phyloP scores from a whole-genome alignment of 1,140 invertebrate genomes.

The Meloidogyne floridensis region DNA sequence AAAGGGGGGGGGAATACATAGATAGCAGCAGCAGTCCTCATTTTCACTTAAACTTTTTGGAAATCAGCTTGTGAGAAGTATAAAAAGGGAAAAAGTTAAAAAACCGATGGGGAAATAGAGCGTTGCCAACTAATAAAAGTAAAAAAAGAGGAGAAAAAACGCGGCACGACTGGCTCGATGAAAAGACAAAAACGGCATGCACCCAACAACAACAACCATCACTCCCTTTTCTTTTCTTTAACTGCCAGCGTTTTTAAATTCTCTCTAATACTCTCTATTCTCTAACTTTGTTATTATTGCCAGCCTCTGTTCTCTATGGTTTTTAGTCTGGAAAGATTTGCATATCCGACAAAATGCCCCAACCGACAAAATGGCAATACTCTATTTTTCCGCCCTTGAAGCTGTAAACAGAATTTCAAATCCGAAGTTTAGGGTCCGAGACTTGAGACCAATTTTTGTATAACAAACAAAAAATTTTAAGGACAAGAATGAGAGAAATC shows the following conservation, averaged over 20 bases:
- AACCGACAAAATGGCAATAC: too few relatives aligned
- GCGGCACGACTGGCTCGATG: not conserved
- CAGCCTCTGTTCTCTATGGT: not conserved
- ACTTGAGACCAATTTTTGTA: too few relatives aligned
- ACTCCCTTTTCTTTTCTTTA: not conserved
- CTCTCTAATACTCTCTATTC: not conserved
- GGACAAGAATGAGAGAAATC: too few relatives aligned
- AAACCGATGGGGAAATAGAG: not conserved
- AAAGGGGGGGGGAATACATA: too few relatives aligned
- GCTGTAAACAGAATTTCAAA: too few relatives aligned
- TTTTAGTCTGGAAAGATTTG: not conserved
- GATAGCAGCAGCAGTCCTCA: not conserved
- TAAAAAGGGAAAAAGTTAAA: not conserved
- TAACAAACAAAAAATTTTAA: too few relatives aligned
- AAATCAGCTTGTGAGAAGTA: conserved; percentile 1
- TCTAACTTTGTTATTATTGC: not conserved
- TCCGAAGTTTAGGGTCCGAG: too few relatives aligned
- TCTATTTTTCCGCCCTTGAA: too few relatives aligned
- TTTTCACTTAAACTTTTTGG: not conserved
- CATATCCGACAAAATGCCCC: too few relatives aligned
- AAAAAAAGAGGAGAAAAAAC: not conserved
- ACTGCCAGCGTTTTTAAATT: not conserved
- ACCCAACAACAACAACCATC: not conserved
- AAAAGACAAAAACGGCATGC: not conserved
- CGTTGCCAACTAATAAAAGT: conserved; percentile 8